Percentiles rank a stretch among this genome's conserved stretches.
Conservation (phyloP, 2,797 vertebrate genomes). For the Liparis tanakae region DNA sequence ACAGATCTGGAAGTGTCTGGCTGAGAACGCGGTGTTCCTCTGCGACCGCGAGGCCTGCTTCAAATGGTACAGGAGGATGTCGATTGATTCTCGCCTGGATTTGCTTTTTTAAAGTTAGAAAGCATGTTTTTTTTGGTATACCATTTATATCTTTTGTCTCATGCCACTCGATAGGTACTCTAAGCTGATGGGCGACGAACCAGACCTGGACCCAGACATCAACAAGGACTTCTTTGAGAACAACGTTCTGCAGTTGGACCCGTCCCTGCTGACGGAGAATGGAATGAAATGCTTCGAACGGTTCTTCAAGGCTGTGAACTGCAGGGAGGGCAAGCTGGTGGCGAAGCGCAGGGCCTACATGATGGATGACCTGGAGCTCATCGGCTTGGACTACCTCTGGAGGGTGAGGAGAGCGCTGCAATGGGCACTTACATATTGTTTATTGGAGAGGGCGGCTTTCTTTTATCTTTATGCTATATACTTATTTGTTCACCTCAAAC, state of each 20-base stretch:
- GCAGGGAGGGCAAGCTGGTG: slow-evolving; percentile 98
- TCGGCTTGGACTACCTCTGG: slow-evolving; percentile 99
- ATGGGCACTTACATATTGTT: slow-evolving; percentile 1
- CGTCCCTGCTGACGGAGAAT: slow-evolving; percentile 97
- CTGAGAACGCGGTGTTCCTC: slow-evolving; percentile 98
- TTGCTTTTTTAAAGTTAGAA: not conserved
- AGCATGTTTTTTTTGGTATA: not conserved
- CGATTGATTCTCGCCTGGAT: not conserved
- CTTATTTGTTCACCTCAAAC: not conserved
- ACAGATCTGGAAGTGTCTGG: slow-evolving; percentile 99
- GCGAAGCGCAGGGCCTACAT: slow-evolving; percentile 98
- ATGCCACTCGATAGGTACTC: slow-evolving; percentile 83
- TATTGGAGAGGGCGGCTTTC: not conserved
- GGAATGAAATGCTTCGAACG: slow-evolving; percentile 99
- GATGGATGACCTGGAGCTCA: slow-evolving; percentile 99
- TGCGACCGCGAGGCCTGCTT: slow-evolving; percentile 99
- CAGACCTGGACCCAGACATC: slow-evolving; percentile 98
- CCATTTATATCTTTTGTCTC: not conserved
- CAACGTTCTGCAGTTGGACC: slow-evolving; percentile 98
- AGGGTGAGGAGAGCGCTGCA: slow-evolving; percentile 86
- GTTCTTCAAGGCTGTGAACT: slow-evolving; percentile 99
- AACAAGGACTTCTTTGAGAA: slow-evolving; percentile 99
- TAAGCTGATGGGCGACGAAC: slow-evolving; percentile 99
- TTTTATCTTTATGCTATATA: not conserved
- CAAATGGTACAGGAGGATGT: slow-evolving; percentile 87